Conservation (phyloP, 2,113 vertebrate species). For the Cynopterus brachyotis region DNA sequence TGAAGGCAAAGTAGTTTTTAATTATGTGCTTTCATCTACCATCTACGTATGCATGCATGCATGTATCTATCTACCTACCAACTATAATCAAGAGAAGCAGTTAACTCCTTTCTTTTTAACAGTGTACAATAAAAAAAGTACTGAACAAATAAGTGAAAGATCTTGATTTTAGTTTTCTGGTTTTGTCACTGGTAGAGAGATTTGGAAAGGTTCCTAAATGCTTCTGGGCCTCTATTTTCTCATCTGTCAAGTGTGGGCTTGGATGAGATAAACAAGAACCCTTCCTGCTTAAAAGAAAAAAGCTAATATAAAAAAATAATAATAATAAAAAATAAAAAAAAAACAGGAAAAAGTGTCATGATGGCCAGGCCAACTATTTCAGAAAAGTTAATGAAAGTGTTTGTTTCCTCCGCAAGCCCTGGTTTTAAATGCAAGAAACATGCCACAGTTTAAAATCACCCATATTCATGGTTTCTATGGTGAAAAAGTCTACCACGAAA, state of each 20-base stretch:
- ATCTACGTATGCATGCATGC: neutral
- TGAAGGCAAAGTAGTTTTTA: neutral
- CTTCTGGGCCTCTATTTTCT: neutral
- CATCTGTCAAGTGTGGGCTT: neutral
- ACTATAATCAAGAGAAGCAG: neutral
- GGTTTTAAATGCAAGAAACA: slow-evolving; percentile 29
- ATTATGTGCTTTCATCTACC: neutral
- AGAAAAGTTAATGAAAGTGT: slow-evolving; percentile 6
- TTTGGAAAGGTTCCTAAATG: neutral
- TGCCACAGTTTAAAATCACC: slow-evolving; percentile 26
- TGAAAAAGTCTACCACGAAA: slow-evolving; percentile 12
- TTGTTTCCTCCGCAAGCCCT: slow-evolving; percentile 16
- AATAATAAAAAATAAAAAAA: slow-evolving; percentile 42
- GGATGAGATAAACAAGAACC: neutral
- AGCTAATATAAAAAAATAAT: too few relatives aligned
- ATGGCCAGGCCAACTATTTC: neutral
- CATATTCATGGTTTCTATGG: neutral
- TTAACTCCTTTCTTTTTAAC: neutral
- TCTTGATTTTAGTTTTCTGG: neutral
- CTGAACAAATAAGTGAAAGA: neutral
- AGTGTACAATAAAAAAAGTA: neutral
- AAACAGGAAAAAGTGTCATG: neutral
- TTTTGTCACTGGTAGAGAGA: neutral
- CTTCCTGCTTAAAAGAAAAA: neutral
- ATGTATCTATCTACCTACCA: neutral